Evolutionary conservation across 1,140 invertebrate species (phyloP), one percentile per base, ranked within the genome.

Genomic region (Euborellia annulipes): DNA sequence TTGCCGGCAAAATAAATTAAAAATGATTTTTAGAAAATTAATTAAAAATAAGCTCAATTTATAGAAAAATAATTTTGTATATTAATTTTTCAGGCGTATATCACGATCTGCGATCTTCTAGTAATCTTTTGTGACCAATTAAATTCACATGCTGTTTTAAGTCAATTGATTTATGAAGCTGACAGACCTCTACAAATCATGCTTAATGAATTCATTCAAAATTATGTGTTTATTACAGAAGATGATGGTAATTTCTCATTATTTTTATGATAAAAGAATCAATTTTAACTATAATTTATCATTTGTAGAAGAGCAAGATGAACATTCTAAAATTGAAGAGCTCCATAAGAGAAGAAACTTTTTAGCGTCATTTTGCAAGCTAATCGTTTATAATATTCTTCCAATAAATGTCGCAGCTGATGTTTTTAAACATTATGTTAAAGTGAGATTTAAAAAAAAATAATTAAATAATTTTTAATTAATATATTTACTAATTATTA

Each of bases 371-470:
- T 98, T 91, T 65, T 96, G 91, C 66, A 99, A 98, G 67, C 69
- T 99, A 17, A 85, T 98, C 54, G 88, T 98, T 34, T 97, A 98
- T 66, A 96, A 97, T 62, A 85, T 97, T 50, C 78, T 97, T 56
- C 87, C 86, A 3, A 91, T 92, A 2, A 82, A 83, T 58, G 78
- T 83, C 52, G 91, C 89, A 14, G 83, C 89, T 1, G 88, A 93
- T 62, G 85, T 98, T 46, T 94, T 98, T 62, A 92, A 95, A 62
- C 86, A 97, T 64, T 97, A 98, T 62, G 89, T 96, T 41, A 95
- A 91, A 71, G 85, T 87, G 62, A 57, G 57, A n/a, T n/a, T n/a
- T n/a, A n/a, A n/a, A n/a, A n/a, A n/a, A n/a, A n/a, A n/a, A n/a
- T n/a, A n/a, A n/a, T n/a, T n/a, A n/a, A n/a, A n/a, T n/a, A n/a